Conservation (phyloP, 2,888 invertebrate genomes). For the Plagodis dolabraria region DNA sequence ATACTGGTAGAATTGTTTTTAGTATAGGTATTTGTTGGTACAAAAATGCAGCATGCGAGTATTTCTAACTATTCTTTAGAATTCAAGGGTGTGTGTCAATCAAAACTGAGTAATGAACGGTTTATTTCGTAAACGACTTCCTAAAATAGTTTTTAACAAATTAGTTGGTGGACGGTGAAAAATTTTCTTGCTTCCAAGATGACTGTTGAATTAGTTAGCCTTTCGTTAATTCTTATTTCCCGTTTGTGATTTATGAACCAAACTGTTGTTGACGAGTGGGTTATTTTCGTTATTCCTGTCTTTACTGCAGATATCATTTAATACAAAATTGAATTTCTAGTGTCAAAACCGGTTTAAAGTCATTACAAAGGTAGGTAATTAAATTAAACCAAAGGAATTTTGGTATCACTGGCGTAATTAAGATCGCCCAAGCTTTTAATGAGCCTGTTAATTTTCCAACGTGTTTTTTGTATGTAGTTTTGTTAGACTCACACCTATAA, state of each 20-base stretch:
- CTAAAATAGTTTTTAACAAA: neutral
- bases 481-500: slow-evolving; percentile 9
- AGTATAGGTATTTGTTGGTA: neutral
- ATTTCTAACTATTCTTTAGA: slow-evolving; percentile 4
- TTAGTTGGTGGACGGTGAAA: neutral
- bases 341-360: too few species aligned
- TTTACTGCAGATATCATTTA: too few species aligned
- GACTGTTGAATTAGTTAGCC: neutral
- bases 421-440: too few species aligned
- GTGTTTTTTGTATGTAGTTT: neutral
- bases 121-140: neutral
- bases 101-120: slow-evolving; percentile 5
- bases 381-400: too few species aligned
- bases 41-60: slow-evolving; percentile 26
- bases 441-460: too few species aligned
- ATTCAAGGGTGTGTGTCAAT: slow-evolving; percentile 8
- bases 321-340: too few species aligned
- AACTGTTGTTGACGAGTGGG: too few species aligned
- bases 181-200: neutral
- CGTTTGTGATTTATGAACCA: neutral
- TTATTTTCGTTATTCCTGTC: too few species aligned
- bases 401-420: too few species aligned
- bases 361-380: too few species aligned
- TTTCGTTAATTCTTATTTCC: neutral
- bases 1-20: slow-evolving; percentile 5